These are phyloP conservation scores for Macquaria ambigua DNA, from an alignment of 2,113 vertebrate species.

Conservation along the genomic window DNA sequence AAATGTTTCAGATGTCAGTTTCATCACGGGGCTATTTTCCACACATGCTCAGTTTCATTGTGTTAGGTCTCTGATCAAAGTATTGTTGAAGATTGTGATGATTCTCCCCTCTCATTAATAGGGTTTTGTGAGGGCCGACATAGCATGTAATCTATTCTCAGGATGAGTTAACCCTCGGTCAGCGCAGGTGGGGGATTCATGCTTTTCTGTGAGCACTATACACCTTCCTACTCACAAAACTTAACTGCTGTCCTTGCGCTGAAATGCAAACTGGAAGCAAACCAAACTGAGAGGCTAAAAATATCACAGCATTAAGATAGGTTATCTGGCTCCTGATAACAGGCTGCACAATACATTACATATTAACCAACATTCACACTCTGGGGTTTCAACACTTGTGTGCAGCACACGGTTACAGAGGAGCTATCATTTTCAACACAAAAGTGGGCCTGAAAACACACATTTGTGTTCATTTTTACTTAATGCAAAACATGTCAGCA, in stretches of 20 bases:
- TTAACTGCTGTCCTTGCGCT: conserved; percentile 45
- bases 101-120: conserved; percentile 67
- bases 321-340: conserved; percentile 71
- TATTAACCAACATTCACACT: conserved; percentile 75
- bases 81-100: conserved; percentile 66
- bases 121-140: conserved; percentile 56
- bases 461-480: background rate
- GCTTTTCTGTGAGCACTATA: conserved; percentile 23
- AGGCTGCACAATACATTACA: conserved; percentile 69
- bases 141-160: conserved; percentile 60
- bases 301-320: conserved; percentile 66
- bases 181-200: conserved; percentile 11
- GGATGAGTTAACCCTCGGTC: conserved; percentile 50
- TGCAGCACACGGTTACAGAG: conserved; percentile 10
- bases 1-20: conserved; percentile 75
- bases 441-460: background rate
- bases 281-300: conserved; percentile 59
- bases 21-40: conserved; percentile 68
- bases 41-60: conserved; percentile 69
- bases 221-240: conserved; percentile 45
- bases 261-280: conserved; percentile 59
- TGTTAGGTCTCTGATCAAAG: conserved; percentile 61
- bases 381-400: conserved; percentile 42
- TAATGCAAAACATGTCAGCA: background rate
- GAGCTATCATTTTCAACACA: conserved; percentile 5